Evolutionary conservation across 2,113 vertebrate genomes (phyloP).

Genomic region (Poeciliopsis turrubarensis): DNA sequence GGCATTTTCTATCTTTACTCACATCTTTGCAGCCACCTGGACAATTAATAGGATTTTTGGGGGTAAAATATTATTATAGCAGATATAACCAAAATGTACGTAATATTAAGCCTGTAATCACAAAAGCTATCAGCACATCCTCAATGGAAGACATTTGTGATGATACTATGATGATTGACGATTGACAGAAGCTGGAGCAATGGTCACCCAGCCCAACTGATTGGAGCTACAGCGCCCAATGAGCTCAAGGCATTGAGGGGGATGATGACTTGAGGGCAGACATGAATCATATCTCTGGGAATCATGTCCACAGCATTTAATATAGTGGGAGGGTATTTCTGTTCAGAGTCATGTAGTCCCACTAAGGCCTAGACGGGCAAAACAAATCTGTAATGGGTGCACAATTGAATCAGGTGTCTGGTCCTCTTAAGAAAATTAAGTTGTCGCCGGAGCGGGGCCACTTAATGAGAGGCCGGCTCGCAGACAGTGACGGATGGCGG

Average conservation of each 20-base stretch:
- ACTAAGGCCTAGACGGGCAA: constrained; percentile 76
- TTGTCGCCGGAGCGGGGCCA: constrained; percentile 89
- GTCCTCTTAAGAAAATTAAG: constrained; percentile 99
- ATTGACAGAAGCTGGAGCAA: constrained; percentile 23
- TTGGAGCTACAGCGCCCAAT: constrained; percentile 27
- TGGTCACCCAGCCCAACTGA: constrained; percentile 41
- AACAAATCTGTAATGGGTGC: constrained; percentile 84
- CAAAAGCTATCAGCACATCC: neutral
- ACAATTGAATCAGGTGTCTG: constrained; percentile 99
- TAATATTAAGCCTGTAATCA: neutral
- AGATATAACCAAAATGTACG: neutral
- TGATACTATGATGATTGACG: neutral
- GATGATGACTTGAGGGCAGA: constrained; percentile 63
- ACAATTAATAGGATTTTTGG: neutral
- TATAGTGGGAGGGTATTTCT: constrained; percentile 79
- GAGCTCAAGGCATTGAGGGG: constrained; percentile 56
- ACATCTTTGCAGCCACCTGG: no score
- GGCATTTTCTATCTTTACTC: no score
- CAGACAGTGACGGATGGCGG: constrained; percentile 96
- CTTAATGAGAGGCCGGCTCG: constrained; percentile 93
- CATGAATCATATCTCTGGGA: constrained; percentile 82
- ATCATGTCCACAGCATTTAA: constrained; percentile 84
- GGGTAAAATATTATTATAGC: neutral
- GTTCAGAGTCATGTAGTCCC: constrained; percentile 80
- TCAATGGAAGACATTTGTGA: neutral